These are phyloP conservation scores for Mystacornis crossleyi DNA, from an alignment of 2,113 vertebrate species.

Conservation along the genomic window DNA sequence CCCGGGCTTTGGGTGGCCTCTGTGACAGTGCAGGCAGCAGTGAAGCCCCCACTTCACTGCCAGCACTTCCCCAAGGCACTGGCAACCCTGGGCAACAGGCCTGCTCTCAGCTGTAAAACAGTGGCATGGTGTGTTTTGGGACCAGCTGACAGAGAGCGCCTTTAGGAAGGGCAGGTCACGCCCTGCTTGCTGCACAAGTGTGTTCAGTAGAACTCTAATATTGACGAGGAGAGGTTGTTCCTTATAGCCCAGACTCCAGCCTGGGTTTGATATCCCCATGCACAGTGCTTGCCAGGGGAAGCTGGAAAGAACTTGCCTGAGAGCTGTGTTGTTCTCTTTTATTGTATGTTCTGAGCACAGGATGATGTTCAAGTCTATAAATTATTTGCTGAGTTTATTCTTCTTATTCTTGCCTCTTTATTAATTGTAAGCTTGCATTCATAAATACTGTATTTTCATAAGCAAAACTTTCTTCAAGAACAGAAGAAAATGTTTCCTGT, in stretches of 20 bases:
- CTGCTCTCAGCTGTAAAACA: neutral
- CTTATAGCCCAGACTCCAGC: neutral
- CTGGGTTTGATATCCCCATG: neutral
- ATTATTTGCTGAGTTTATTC: neutral
- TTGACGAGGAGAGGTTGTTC: neutral
- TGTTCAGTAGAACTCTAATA: neutral
- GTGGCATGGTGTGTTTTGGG: neutral
- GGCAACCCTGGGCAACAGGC: neutral
- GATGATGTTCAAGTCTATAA: neutral
- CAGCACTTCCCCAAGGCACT: neutral
- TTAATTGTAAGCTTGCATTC: neutral
- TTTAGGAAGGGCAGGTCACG: neutral
- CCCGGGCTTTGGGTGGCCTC: neutral
- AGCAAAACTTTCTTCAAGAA: neutral
- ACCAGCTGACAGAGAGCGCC: fast-evolving
- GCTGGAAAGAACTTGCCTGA: neutral
- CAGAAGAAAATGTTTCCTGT: neutral
- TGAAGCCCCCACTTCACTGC: neutral
- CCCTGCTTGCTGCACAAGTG: neutral
- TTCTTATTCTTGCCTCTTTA: neutral
- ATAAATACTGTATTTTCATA: neutral
- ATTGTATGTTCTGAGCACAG: neutral
- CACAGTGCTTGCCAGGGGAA: neutral
- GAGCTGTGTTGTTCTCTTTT: neutral
- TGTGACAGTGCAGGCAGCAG: neutral